Percentiles rank a stretch among this genome's conserved stretches.
These are phyloP conservation scores for Ornithoptera alexandrae DNA, from an alignment of 2,888 invertebrate species.

Conservation along the genomic window DNA sequence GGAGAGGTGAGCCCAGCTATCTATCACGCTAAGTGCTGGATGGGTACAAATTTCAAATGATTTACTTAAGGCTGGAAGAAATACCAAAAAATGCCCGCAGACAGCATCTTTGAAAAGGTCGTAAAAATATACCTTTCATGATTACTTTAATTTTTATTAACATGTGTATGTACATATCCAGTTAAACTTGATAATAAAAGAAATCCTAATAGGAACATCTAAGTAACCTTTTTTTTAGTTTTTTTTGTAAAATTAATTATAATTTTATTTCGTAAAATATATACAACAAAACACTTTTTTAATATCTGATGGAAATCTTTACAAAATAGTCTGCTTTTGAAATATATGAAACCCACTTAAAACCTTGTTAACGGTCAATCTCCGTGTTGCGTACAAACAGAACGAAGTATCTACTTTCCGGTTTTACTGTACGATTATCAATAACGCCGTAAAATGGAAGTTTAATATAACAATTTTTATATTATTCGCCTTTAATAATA, in stretches of 20 bases:
- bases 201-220: no score
- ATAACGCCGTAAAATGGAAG: neutral
- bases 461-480: neutral
- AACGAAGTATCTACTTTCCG: neutral
- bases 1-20: conserved; percentile 46
- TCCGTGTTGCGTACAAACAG: neutral
- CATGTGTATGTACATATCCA: no score
- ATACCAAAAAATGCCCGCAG: conserved; percentile 35
- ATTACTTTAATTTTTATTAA: conserved; percentile 41
- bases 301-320: no score
- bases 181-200: no score
- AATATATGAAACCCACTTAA: no score
- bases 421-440: neutral
- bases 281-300: no score
- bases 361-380: no score
- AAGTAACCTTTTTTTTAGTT: no score
- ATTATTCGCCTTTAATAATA: neutral
- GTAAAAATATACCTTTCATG: conserved; percentile 27
- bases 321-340: no score
- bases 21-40: conserved; percentile 59
- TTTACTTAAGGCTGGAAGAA: conserved; percentile 46
- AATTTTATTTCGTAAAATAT: no score
- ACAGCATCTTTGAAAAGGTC: conserved; percentile 33
- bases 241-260: no score
- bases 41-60: conserved; percentile 55